Conservation (phyloP, 2,888 invertebrate species). For the Tubiluchus corallicola region DNA sequence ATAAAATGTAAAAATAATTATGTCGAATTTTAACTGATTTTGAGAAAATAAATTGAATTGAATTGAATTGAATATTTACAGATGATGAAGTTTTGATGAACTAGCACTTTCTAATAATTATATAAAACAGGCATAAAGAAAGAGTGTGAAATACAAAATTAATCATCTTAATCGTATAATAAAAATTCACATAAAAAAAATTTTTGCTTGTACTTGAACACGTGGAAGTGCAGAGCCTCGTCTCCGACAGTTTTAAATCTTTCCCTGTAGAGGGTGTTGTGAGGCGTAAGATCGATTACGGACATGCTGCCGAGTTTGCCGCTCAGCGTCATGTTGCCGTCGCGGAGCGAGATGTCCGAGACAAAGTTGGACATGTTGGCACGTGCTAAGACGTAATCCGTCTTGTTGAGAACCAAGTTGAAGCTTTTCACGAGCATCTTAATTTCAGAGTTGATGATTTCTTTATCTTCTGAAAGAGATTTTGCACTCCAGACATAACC, state of each 20-base stretch:
- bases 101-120: too few species aligned
- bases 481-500: too few species aligned
- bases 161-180: too few species aligned
- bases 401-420: constrained; percentile 53
- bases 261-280: constrained; percentile 51
- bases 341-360: constrained; percentile 29
- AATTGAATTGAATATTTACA: too few species aligned
- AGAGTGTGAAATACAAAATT: too few species aligned
- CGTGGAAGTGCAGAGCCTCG: constrained; percentile 59
- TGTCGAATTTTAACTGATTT: too few species aligned
- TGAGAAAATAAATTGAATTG: too few species aligned
- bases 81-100: too few species aligned
- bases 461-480: too few species aligned
- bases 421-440: constrained; percentile 56
- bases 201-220: constrained; percentile 35
- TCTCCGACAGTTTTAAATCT: constrained; percentile 57
- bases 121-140: too few species aligned
- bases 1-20: too few species aligned
- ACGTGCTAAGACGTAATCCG: constrained; percentile 53
- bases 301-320: constrained; percentile 61
- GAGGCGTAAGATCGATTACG: constrained; percentile 56
- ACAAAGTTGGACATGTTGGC: constrained; percentile 47
- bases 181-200: too few species aligned
- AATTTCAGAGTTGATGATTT: constrained; percentile 37
- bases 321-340: constrained; percentile 36